Percentiles rank a stretch among this genome's conserved stretches.
Conservation (phyloP, 2,888 invertebrate genomes). For the Eilema depressum region DNA sequence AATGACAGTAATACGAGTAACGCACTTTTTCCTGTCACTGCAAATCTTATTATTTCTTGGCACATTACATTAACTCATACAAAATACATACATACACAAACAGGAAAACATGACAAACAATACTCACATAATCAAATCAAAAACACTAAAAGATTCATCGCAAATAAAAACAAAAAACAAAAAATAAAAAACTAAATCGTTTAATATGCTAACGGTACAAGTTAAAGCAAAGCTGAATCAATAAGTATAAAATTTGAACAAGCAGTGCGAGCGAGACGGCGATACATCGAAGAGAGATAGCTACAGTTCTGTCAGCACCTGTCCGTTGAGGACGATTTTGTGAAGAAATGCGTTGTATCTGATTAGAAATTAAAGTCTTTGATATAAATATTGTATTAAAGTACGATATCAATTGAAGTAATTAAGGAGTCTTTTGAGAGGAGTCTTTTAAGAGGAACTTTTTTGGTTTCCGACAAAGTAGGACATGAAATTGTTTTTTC, state of each 20-base stretch:
- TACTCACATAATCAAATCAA: slow-evolving; percentile 7
- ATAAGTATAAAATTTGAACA: slow-evolving; percentile 83
- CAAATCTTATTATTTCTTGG: neutral
- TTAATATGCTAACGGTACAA: slow-evolving; percentile 63
- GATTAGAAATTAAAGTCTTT: neutral
- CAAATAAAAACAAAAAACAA: slow-evolving; percentile 17
- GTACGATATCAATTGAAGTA: neutral
- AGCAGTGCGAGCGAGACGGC: slow-evolving; percentile 57
- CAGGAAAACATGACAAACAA: neutral
- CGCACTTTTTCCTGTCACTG: no score
- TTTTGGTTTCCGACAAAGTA: neutral
- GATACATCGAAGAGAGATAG: slow-evolving; percentile 44
- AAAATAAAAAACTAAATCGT: slow-evolving; percentile 7
- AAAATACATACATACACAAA: neutral
- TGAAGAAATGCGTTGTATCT: slow-evolving; percentile 24
- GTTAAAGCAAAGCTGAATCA: slow-evolving; percentile 72
- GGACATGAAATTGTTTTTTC: neutral
- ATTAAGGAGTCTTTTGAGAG: neutral
- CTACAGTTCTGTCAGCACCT: slow-evolving; percentile 21
- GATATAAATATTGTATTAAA: no score
- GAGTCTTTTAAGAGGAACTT: no score
- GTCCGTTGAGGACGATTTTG: slow-evolving; percentile 24
- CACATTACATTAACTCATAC: neutral
- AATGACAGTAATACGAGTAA: no score
- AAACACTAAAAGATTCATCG: slow-evolving; percentile 8